Evolutionary conservation across 1,140 invertebrate species (phyloP).

Genomic region (Neodiprion fabricii): DNA sequence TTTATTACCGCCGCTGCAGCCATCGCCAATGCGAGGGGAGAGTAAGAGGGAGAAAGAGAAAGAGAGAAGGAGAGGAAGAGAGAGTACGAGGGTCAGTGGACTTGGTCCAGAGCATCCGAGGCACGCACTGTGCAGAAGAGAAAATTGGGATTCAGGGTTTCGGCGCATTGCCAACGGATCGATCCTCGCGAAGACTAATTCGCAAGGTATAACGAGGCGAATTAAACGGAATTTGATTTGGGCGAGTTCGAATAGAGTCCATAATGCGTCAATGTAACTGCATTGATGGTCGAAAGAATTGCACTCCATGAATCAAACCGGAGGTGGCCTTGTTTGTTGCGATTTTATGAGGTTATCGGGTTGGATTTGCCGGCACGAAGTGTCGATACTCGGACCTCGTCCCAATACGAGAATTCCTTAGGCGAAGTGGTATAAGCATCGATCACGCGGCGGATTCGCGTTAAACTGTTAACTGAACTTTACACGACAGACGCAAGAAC

Average conservation of each 20-base stretch:
- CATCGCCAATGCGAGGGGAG: no score
- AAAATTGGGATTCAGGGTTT: no score
- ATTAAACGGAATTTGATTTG: no score
- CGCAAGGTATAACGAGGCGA: no score
- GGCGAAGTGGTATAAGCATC: neutral
- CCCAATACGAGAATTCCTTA: neutral
- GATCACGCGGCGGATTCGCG: neutral
- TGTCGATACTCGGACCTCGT: neutral
- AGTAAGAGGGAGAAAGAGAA: no score
- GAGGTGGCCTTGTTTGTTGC: neutral
- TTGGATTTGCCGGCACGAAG: neutral
- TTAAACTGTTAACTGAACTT: constrained; percentile 5
- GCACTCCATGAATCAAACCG: neutral
- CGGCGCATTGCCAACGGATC: no score
- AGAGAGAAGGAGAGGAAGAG: neutral
- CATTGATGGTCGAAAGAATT: no score
- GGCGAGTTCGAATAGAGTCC: no score
- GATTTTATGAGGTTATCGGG: neutral
- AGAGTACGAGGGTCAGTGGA: neutral
- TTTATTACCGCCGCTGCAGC: no score
- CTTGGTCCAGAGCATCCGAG: neutral
- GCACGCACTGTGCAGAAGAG: neutral
- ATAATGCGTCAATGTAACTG: no score
- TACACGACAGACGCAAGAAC: neutral
- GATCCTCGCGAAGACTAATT: no score